Evolutionary conservation across 2,888 invertebrate genomes (phyloP), one percentile per base, ranked within the genome.

Genomic region (Volucella bombylans): DNA sequence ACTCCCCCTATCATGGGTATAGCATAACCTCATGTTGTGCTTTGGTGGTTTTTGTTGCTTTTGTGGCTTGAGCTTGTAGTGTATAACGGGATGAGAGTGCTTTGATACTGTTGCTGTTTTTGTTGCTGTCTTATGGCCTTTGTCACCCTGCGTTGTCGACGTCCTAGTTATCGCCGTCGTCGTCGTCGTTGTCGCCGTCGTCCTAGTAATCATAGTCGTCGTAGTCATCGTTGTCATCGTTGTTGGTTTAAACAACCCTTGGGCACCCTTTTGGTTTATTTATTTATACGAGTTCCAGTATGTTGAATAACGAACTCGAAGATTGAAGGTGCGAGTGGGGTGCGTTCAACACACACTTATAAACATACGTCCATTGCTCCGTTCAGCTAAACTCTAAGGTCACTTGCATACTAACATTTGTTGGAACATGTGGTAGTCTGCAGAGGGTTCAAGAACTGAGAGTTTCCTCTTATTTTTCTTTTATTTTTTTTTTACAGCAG

Each of bases 51-150:
- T 73, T 68, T 57, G 82, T 82, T 72, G 72, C 45, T 57, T 72
- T 72, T 55, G 55, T 73, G 39, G 38, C 18, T 43, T 31, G 23
- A 15, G 15, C 9, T 41, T 67, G 47, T 23, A 50, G 52, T 38
- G 43, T 15, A n/a, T 45, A 65, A 72, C 74, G 69, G 74, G 69
- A 83, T 83, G 79, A 71, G 79, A 57, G 64, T 79, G 69, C 79
- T 79, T 74, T 79, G 79, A 79, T 83, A 73, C 62, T 82, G 79
- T 79, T 83, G 83, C 69, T 79, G 59, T 79, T 83, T 82, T 83
- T 79, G 55, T 54, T 83, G 74, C 79, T 79, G 73, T 74, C 79
- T 83, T 57, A 74, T 74, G 64, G 55, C 54, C 74, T 80, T 77
- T 78, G 78, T 78, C 78, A 65, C 6, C 31, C 31, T 31, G 31